These are phyloP conservation scores for Eucera pruinosa DNA, from an alignment of 2,888 invertebrate species.

Conservation along the genomic window DNA sequence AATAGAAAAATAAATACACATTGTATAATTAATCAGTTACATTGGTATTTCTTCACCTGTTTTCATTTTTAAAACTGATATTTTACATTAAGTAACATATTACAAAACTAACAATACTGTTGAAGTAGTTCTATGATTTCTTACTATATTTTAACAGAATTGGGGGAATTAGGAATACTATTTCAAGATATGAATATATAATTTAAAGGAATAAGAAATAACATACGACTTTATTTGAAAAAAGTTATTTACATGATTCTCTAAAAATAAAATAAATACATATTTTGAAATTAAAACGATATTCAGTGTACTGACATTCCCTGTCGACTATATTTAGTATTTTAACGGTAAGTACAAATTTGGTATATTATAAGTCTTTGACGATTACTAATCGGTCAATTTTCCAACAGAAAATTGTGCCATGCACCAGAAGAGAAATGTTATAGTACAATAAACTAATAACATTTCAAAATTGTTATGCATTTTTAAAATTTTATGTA, in stretches of 20 bases:
- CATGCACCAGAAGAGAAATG: background rate
- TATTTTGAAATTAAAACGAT: constrained; percentile 18
- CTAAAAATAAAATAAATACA: constrained; percentile 32
- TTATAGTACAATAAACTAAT: constrained; percentile 11
- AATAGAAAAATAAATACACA: background rate
- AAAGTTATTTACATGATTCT: constrained; percentile 39
- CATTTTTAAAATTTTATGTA: constrained; percentile 4
- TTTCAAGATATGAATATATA: background rate
- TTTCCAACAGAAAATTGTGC: background rate
- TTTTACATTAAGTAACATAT: background rate
- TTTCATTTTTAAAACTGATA: too few species aligned
- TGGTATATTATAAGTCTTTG: constrained; percentile 33
- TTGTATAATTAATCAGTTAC: background rate
- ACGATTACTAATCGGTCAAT: constrained; percentile 6
- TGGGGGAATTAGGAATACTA: background rate
- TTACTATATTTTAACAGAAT: background rate
- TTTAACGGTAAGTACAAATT: constrained; percentile 47
- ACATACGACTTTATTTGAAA: constrained; percentile 15
- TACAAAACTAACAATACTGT: background rate
- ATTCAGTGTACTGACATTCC: constrained; percentile 21
- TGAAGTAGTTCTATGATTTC: background rate
- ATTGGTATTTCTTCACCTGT: constrained; percentile 6
- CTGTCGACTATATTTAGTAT: constrained; percentile 7
- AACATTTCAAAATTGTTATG: background rate
- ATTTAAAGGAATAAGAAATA: constrained; percentile 1